Base-by-base conservation (phyloP, 2,888 invertebrate genomes). In the Drosophila melanocephala region DNA sequence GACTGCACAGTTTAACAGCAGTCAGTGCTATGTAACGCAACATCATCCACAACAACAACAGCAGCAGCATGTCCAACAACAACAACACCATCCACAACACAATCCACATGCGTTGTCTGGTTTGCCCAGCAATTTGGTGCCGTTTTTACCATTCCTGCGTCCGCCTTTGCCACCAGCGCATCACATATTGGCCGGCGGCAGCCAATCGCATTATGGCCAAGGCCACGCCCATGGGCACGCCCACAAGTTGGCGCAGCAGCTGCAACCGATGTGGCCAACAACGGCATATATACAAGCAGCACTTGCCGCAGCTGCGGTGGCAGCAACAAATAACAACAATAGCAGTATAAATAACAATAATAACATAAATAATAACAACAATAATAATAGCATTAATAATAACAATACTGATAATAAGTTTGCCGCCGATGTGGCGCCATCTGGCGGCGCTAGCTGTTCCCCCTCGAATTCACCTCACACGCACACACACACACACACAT, bases 231-330 rank as follows among this genome's bases (percentile, higher is more conserved):
- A 66, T 22, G 42, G 52, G 4, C 75, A 84, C 33, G 79, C 83
- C 60, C 79, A 83, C 39, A 82, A 79, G 51, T 66, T 87, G 66
- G 61, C 92, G 94, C 73, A 92, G 65, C 92, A 92, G 94, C 73
- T 92, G 67, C 92, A 92, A 57, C 92, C 93, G 4, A 92, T 93
- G 75, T 93, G 93, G 93, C 91, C 93, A 4, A 95, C 96, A 63
- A 95, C 96, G 22, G 95, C 96, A 0, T 97, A 97, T 90, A 95
- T 97, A 44, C 93, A 93, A 69, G 93, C 92, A 2, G 93, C 93
- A 2, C 79, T 93, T 16, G 93, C 93, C 1, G 93, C 91, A 26
- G 92, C 93, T 6, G 93, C 92, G 0, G 91, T 88, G 5, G 83
- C 84, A 9, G 81, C 85, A 33, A 77, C 78, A 26, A 47, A 47